phyloP scores from a whole-genome alignment of 2,113 vertebrate species.

The Diphyllodes magnificus region DNA sequence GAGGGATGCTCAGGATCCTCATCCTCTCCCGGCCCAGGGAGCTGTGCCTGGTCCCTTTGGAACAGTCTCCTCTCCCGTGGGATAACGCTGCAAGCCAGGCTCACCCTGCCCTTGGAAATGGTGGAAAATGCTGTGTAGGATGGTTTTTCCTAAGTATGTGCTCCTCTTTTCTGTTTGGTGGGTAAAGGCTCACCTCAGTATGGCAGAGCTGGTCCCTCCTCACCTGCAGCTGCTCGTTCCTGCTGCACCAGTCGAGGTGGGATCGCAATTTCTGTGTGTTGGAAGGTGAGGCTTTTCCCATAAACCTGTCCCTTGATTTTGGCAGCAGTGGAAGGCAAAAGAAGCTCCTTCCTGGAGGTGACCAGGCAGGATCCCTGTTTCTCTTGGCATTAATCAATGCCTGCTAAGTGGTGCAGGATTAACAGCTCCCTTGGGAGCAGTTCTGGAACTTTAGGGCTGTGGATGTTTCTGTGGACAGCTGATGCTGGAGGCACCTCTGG shows the following conservation, averaged over 20 bases:
- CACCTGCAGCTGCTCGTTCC: accelerated
- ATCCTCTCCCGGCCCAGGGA: background rate
- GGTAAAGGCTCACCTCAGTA: accelerated
- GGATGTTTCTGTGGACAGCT: background rate
- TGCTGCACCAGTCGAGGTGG: accelerated
- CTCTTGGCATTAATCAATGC: background rate
- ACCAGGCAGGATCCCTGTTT: background rate
- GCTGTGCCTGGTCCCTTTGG: background rate
- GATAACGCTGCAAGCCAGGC: background rate
- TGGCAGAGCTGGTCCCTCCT: background rate
- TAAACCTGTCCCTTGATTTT: background rate
- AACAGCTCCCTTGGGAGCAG: background rate
- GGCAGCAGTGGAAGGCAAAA: background rate
- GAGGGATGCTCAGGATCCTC: background rate
- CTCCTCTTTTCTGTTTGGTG: background rate
- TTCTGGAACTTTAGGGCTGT: background rate
- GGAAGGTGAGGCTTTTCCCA: background rate
- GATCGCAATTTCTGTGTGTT: background rate
- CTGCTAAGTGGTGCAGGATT: background rate
- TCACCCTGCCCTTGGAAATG: background rate
- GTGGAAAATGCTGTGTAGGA: accelerated
- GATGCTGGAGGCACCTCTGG: background rate
- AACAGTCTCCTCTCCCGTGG: accelerated
- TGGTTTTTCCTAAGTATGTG: accelerated
- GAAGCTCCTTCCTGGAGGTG: background rate